Conservation (phyloP, 2,888 invertebrate genomes). For the Dione vanillae region DNA sequence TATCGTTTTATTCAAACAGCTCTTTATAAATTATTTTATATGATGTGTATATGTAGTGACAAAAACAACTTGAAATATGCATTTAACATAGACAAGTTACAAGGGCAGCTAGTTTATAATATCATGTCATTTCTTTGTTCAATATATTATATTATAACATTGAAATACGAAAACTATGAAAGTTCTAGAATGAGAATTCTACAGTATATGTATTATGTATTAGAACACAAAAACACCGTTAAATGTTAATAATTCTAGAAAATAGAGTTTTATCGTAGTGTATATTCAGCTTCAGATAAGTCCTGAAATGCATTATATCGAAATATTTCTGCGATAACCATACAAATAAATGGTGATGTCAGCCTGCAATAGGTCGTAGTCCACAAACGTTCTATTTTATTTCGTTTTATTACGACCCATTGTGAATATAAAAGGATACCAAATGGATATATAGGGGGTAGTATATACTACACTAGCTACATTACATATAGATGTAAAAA, state of each 20-base stretch:
- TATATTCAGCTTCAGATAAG: conserved; percentile 10
- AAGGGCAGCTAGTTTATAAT: too few species aligned
- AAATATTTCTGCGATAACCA: conserved; percentile 22
- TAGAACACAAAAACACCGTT: background rate
- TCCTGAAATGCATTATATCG: conserved; percentile 9
- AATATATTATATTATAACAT: too few species aligned
- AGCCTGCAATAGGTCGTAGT: conserved; percentile 6
- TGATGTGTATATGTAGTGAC: too few species aligned
- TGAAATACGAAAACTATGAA: too few species aligned
- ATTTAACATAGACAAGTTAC: too few species aligned
- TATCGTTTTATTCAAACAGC: too few species aligned
- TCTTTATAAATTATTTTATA: too few species aligned
- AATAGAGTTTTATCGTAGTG: conserved; percentile 8
- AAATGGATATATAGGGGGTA: background rate
- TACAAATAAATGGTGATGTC: conserved; percentile 28
- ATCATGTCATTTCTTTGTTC: too few species aligned
- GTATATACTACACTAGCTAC: background rate
- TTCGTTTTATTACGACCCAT: conserved; percentile 1
- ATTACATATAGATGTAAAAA: too few species aligned
- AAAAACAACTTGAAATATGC: too few species aligned
- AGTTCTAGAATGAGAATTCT: too few species aligned
- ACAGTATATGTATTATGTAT: too few species aligned
- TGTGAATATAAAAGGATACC: background rate
- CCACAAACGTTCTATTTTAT: conserved; percentile 16
- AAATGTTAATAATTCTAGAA: background rate